These are phyloP conservation scores for Protonibea diacanthus DNA, from an alignment of 2,797 vertebrate species.

Conservation along the genomic window DNA sequence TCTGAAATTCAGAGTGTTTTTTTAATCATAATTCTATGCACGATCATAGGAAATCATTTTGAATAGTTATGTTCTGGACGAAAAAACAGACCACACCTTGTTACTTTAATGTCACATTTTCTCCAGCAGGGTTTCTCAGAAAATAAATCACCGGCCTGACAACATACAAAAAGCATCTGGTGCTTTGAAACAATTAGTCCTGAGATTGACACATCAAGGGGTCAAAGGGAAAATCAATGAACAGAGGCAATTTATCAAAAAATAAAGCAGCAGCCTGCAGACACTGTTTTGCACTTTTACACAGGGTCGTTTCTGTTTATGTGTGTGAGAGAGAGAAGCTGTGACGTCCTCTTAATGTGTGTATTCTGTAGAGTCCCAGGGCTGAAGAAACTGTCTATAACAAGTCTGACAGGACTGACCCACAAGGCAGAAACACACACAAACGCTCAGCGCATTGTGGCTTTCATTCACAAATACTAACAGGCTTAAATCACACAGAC, in stretches of 20 bases:
- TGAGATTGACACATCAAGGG: conserved; percentile 16
- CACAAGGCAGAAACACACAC: conserved; percentile 22
- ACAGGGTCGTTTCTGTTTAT: neutral
- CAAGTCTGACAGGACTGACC: conserved; percentile 28
- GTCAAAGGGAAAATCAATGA: conserved; percentile 39
- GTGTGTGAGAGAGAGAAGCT: neutral
- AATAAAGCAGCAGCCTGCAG: conserved; percentile 27
- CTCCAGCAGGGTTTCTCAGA: conserved; percentile 20
- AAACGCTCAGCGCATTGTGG: neutral
- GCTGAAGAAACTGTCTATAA: conserved; percentile 5
- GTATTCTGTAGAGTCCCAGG: neutral
- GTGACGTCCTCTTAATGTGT: neutral
- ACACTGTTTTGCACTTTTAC: neutral
- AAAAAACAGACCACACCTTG: neutral
- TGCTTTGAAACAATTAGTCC: conserved; percentile 34
- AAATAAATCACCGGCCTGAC: neutral
- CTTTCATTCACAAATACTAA: conserved; percentile 20
- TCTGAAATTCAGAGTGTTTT: too few relatives aligned
- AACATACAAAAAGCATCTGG: neutral
- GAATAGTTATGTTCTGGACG: too few relatives aligned
- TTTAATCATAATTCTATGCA: too few relatives aligned
- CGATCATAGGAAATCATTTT: too few relatives aligned
- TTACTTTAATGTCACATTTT: neutral
- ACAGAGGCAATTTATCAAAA: conserved; percentile 22
- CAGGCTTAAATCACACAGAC: neutral